Evolutionary conservation across 2,113 vertebrate genomes (phyloP), one percentile per base, ranked within the genome.

Genomic region (Alectura lathami): DNA sequence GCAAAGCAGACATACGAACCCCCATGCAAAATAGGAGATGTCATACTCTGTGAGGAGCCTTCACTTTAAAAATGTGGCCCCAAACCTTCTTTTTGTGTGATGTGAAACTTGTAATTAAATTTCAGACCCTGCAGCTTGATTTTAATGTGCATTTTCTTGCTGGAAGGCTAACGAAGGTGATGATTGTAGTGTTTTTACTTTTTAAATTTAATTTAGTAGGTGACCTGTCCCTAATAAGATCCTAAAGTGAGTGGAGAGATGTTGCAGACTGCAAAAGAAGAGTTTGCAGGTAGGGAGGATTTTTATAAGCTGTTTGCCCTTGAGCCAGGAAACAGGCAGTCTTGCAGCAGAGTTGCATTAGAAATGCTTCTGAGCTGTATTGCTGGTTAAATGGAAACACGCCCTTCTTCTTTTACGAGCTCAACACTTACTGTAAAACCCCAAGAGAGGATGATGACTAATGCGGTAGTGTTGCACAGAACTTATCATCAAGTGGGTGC

Each of bases 121-220:
- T 89, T 88, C 64, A 81, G 89, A 90, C 88, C 96, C 94, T 90
- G 87, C 94, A 97, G 95, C 93, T 91, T 14, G n/a, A 81, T 77
- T 77, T 90, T 94, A 88, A 91, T 94, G 43, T 36, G 14, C 40
- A 17, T 95, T 94, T 97, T 94, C 76, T 86, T 60, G 85, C 95
- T 93, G 91, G 73, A 75, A 90, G 93, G 89, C 83, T 88, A 90
- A 89, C 89, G 68, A 76, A 86, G 60, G 72, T 78, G 64, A 23
- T 78, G 91, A 96, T 29, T 64, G 91, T 86, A 77, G 76, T 83
- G 88, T 62, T 90, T 91, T 91, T 88, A n/a, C 59, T 73, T 91
- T 82, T 83, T 32, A 81, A 83, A 89, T 23, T 91, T 91, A 72
- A 88, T 75, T 94, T 73, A 88, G 48, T 24, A 36, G 57, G 56